Percentiles rank a stretch among this genome's conserved stretches.
phyloP scores from a whole-genome alignment of 2,888 invertebrate species.

The Cantharis flavilabris region DNA sequence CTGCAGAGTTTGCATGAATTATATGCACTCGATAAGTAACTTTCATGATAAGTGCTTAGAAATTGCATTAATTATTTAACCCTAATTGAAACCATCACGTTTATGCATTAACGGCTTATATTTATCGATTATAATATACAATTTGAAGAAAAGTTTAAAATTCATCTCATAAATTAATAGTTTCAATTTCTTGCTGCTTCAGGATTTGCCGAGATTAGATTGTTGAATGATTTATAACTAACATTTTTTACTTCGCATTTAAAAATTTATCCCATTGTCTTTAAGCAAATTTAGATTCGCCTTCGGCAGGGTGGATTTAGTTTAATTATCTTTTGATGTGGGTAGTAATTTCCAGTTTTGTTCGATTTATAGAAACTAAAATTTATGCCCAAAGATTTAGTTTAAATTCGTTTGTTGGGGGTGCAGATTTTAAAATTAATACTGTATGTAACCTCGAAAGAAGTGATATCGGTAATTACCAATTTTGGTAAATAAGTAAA shows the following conservation, averaged over 20 bases:
- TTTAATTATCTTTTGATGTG: slow-evolving; percentile 12
- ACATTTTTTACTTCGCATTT: slow-evolving; percentile 8
- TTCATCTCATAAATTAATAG: not conserved
- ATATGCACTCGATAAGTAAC: slow-evolving; percentile 38
- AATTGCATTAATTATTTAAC: slow-evolving; percentile 41
- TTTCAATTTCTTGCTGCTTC: no score
- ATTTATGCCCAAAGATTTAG: not conserved
- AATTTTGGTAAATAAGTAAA: slow-evolving; percentile 24
- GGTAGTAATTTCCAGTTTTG: not conserved
- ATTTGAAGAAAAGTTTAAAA: not conserved
- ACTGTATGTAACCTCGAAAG: not conserved
- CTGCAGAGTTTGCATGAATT: slow-evolving; percentile 35
- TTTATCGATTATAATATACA: slow-evolving; percentile 15
- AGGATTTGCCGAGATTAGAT: no score
- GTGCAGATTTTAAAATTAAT: not conserved
- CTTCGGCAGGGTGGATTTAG: slow-evolving; percentile 6
- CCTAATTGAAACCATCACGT: slow-evolving; percentile 16
- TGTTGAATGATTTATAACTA: not conserved
- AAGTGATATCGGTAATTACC: slow-evolving; percentile 17
- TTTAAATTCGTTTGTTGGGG: not conserved
- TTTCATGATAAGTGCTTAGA: slow-evolving; percentile 37
- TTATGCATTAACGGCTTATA: slow-evolving; percentile 8
- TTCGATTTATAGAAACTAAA: not conserved
- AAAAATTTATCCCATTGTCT: slow-evolving; percentile 18
- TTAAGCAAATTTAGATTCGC: slow-evolving; percentile 9